Conservation (phyloP, 1,140 invertebrate species). For the Chrysomallon squamiferum region DNA sequence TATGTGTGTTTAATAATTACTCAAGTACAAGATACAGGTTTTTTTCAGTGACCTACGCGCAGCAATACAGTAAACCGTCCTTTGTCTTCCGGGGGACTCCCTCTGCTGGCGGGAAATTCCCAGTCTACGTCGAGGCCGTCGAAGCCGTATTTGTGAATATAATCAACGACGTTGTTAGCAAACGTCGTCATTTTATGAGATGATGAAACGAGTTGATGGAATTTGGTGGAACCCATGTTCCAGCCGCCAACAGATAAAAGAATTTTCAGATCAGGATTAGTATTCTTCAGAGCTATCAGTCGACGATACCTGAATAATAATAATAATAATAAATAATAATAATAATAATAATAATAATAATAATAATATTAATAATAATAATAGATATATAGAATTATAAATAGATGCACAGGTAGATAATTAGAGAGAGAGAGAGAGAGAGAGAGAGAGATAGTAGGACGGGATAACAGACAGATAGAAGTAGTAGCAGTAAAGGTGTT, state of each 20-base stretch:
- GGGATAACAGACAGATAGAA: no score
- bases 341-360: no score
- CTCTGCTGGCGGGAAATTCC: conserved; percentile 90
- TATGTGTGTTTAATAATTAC: no score
- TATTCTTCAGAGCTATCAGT: conserved; percentile 82
- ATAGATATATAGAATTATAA: no score
- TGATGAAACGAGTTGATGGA: conserved; percentile 81
- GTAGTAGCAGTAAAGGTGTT: no score
- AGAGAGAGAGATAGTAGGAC: no score
- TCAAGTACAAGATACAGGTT: no score
- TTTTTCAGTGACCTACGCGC: conserved; percentile 71
- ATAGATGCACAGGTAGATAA: no score
- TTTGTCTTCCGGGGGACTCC: conserved; percentile 87
- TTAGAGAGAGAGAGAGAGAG: no score
- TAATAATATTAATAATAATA: no score
- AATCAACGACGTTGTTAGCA: conserved; percentile 24
- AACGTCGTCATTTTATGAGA: conserved; percentile 47
- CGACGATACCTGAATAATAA: conserved; percentile 72
- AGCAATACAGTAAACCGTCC: conserved; percentile 88
- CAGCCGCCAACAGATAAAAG: conserved; percentile 85
- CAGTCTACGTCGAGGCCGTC: conserved; percentile 95
- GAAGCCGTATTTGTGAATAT: conserved; percentile 76
- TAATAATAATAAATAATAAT: background rate
- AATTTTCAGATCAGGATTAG: conserved; percentile 75
- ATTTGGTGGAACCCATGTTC: conserved; percentile 79